Evolutionary conservation across 2,888 invertebrate genomes (phyloP).

Genomic region (Neoitamus cyanurus): DNA sequence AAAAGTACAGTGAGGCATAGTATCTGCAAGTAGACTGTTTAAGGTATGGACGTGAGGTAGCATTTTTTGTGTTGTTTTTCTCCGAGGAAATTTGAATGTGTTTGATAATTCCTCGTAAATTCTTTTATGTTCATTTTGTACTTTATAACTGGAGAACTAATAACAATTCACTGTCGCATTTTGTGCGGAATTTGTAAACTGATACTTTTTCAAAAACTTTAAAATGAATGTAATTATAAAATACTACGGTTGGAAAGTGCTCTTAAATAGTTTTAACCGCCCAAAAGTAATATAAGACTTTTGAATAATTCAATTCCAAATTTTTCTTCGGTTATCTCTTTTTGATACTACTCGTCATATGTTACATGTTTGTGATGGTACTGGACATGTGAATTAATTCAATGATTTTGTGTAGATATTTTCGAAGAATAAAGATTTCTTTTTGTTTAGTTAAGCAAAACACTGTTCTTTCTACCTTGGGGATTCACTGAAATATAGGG

Average conservation of each 20-base stretch:
- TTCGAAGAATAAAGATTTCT: slow-evolving; percentile 26
- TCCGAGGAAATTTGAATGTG: background rate
- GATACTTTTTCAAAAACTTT: background rate
- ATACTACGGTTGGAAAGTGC: slow-evolving; percentile 36
- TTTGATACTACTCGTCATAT: slow-evolving; percentile 9
- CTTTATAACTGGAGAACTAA: slow-evolving; percentile 35
- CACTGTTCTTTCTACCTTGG: too few species aligned
- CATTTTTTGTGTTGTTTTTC: background rate
- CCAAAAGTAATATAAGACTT: slow-evolving; percentile 37
- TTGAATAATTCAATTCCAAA: background rate
- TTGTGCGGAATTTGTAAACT: background rate
- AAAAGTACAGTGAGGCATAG: background rate
- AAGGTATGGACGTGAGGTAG: background rate
- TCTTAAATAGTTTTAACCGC: slow-evolving; percentile 42
- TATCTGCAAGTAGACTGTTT: background rate
- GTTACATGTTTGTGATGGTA: slow-evolving; percentile 34
- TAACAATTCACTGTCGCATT: background rate
- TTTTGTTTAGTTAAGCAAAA: slow-evolving; percentile 18
- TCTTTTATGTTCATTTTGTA: background rate
- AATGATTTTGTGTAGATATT: slow-evolving; percentile 39
- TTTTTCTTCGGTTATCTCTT: background rate
- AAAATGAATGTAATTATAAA: slow-evolving; percentile 30
- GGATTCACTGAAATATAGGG: too few species aligned
- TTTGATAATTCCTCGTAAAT: background rate
- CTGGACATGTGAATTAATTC: slow-evolving; percentile 11